Percentiles rank a stretch among this genome's conserved stretches.
phyloP scores from a whole-genome alignment of 1,140 invertebrate genomes.

The Drosophila sproati region DNA sequence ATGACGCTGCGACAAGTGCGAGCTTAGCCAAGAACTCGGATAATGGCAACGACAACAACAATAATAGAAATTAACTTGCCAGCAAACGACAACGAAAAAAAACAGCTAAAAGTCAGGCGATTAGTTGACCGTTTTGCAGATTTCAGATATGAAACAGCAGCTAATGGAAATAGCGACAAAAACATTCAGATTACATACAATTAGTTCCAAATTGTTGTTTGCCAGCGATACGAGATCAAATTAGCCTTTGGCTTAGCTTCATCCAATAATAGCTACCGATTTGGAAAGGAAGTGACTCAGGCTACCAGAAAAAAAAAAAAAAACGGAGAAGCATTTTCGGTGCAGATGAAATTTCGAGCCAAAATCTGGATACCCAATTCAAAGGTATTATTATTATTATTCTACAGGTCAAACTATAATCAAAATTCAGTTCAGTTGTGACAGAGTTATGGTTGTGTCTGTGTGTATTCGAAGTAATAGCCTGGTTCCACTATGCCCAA shows the following conservation, averaged over 20 bases:
- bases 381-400: too few species aligned
- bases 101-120: conserved; percentile 43
- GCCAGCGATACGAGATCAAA: conserved; percentile 29
- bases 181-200: conserved; percentile 38
- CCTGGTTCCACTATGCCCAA: too few species aligned
- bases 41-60: conserved; percentile 37
- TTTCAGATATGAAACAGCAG: conserved; percentile 42
- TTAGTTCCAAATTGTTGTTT: conserved; percentile 36
- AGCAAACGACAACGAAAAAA: conserved; percentile 39
- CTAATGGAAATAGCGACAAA: conserved; percentile 46
- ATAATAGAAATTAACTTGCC: conserved; percentile 47
- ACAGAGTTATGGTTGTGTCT: too few species aligned
- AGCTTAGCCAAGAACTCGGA: conserved; percentile 30
- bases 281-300: conserved; percentile 3
- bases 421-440: too few species aligned
- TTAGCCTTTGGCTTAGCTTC: conserved; percentile 25
- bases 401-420: too few species aligned
- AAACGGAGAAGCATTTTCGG: neutral
- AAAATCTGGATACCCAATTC: too few species aligned
- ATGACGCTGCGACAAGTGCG: conserved; percentile 61
- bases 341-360: conserved; percentile 18
- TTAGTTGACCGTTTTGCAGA: conserved; percentile 66
- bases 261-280: conserved; percentile 24
- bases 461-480: too few species aligned
- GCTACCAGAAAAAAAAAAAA: neutral